Conservation (phyloP, 1,140 invertebrate species). For the Schlechtendalia chinensis region DNA sequence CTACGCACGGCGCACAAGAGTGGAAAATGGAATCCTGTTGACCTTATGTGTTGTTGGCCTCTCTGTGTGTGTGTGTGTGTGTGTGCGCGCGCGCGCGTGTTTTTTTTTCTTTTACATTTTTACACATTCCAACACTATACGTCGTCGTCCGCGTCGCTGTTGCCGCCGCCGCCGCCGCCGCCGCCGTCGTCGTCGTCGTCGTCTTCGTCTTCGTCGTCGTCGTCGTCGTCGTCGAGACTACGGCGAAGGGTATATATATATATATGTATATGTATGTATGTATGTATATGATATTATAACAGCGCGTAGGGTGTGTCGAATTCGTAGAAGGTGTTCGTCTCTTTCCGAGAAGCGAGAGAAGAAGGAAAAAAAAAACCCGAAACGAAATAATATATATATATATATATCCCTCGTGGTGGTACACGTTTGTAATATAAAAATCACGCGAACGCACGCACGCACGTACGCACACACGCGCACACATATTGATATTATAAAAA, state of each 20-base stretch:
- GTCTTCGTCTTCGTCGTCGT: background rate
- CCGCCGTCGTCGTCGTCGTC: background rate
- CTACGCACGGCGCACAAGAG: background rate
- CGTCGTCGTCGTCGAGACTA: background rate
- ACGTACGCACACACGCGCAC: background rate
- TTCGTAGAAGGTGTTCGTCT: constrained; percentile 31
- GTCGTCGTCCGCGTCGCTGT: background rate
- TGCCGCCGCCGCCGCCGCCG: background rate
- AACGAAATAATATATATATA: constrained; percentile 8
- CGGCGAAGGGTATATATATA: no score
- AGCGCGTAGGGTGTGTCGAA: constrained; percentile 31
- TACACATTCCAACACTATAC: constrained; percentile 43
- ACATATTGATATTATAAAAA: background rate
- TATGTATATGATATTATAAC: no score
- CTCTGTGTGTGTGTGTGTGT: background rate
- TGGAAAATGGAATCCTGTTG: constrained; percentile 46
- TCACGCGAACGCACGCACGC: background rate
- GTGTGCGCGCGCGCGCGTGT: constrained; percentile 1
- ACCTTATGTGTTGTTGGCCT: constrained; percentile 44
- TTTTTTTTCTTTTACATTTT: constrained; percentile 46
- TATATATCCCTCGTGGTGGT: constrained; percentile 14
- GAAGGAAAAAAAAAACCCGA: background rate
- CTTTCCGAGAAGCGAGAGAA: constrained; percentile 23
- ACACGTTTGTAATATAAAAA: constrained; percentile 12
- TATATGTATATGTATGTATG: no score